Evolutionary conservation across 2,797 vertebrate genomes (phyloP).

Genomic region (Alosa sapidissima): DNA sequence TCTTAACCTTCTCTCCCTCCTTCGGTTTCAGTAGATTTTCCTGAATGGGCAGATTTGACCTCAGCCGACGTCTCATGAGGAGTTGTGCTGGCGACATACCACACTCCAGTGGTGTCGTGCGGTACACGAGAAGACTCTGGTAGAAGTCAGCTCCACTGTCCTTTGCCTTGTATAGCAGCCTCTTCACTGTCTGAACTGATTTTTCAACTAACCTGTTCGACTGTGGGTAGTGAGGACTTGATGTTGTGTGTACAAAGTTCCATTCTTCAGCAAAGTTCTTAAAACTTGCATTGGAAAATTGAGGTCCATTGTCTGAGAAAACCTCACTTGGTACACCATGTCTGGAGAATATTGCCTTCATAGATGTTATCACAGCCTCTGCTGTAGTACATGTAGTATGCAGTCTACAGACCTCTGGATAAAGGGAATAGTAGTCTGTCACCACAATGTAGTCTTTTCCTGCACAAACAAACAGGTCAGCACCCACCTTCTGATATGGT

Average conservation of each 20-base stretch:
- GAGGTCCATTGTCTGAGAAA: conserved; percentile 16
- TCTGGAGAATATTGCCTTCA: background rate
- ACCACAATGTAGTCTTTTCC: conserved; percentile 3
- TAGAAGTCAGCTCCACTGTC: conserved; percentile 35
- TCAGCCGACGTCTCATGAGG: conserved; percentile 35
- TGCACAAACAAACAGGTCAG: conserved; percentile 34
- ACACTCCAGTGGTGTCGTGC: conserved; percentile 39
- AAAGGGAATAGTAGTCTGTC: conserved; percentile 16
- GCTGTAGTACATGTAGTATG: background rate
- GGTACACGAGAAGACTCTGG: conserved; percentile 36
- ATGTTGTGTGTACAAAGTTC: conserved; percentile 36
- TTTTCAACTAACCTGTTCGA: conserved; percentile 22
- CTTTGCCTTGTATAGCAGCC: conserved; percentile 20
- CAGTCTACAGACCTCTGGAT: conserved; percentile 40
- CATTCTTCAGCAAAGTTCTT: conserved; percentile 17
- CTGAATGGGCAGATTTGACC: conserved; percentile 35
- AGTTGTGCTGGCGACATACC: conserved; percentile 34
- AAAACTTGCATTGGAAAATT: conserved; percentile 21
- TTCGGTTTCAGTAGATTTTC: conserved; percentile 34
- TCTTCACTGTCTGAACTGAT: conserved; percentile 29
- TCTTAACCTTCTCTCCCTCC: background rate
- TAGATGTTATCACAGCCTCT: background rate
- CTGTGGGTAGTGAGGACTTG: conserved; percentile 26
- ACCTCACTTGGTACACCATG: conserved; percentile 21
- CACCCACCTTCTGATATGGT: conserved; percentile 30